Base-by-base conservation (phyloP, 2,888 invertebrate genomes). In the Agrotis ipsilon region DNA sequence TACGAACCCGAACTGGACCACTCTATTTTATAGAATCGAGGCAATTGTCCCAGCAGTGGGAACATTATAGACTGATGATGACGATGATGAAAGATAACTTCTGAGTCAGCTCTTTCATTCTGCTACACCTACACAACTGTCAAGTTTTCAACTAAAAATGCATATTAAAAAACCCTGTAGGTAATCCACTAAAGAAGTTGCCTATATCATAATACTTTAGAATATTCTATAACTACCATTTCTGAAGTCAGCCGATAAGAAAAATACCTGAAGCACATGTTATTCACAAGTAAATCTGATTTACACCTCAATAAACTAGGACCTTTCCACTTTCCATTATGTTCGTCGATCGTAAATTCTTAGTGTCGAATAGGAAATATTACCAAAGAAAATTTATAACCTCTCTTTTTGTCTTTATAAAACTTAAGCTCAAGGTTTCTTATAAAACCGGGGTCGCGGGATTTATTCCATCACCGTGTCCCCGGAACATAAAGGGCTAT, bases 301-400 rank as follows among this genome's bases (percentile, higher is more conserved):
- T 75, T 48, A 73, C 68, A 43, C 59, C 59, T 75, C 68, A 73
- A 68, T 73, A 48, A 73, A 75, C 52, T 27, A 14, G 27, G 49
- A 68, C 59, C 51, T 75, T 48, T 73, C 58, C 52, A 68, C n/a
- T 68, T 59, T 68, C 68, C 27, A 75, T 75, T 75, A 73, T 75
- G 68, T 68, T 73, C 75, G 43, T 52, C 48, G 52, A 46, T 73
- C 75, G 75, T 68, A 68, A 73, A 75, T 75, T 68, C 68, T 75
- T 68, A 48, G 58, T 51, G 39, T 27, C 49, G 54, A 76, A 45
- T 75, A 55, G 32, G 59, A 68, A 54, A 73, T 59, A 54, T 68
- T 45, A 45, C 13, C 32, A n/a, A 11, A 46, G 48, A n/a, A 24
- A 60, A 74, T 74, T 69, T 76, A 68, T 24, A 45, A 32, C 48